A percentile compares a stretch with the other conserved stretches of the same genome.
Conservation (phyloP, 2,113 vertebrate genomes). For the Serilophus lunatus region DNA sequence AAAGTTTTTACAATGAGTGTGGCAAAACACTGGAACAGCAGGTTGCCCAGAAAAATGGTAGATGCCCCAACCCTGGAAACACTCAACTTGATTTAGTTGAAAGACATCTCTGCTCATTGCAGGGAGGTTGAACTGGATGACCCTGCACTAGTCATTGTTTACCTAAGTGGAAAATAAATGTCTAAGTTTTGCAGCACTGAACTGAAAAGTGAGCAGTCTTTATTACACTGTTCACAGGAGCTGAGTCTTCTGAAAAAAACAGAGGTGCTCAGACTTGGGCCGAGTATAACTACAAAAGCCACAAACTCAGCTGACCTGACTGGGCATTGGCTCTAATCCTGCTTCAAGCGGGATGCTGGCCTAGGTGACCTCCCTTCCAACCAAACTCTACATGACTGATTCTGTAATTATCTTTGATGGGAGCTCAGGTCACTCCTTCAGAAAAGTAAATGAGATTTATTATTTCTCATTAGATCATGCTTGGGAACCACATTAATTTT, state of each 20-base stretch:
- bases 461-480: not conserved
- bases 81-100: not conserved
- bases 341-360: rapidly evolving
- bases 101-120: not conserved
- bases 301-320: not conserved
- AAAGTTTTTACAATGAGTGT: not conserved
- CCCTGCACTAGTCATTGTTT: not conserved
- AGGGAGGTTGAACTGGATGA: not conserved
- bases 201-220: not conserved
- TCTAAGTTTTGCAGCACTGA: not conserved
- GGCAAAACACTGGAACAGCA: not conserved
- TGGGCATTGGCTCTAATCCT: not conserved
- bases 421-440: not conserved
- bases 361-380: not conserved
- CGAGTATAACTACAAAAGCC: not conserved
- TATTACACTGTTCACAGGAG: not conserved
- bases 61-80: not conserved
- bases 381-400: not conserved
- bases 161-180: not conserved
- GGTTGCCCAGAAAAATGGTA: not conserved
- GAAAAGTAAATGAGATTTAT: not conserved
- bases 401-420: not conserved
- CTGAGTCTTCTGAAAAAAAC: not conserved
- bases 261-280: not conserved
- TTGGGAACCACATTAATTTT: not conserved